Conservation (phyloP, 1,140 invertebrate species). For the Dysdera silvatica region DNA sequence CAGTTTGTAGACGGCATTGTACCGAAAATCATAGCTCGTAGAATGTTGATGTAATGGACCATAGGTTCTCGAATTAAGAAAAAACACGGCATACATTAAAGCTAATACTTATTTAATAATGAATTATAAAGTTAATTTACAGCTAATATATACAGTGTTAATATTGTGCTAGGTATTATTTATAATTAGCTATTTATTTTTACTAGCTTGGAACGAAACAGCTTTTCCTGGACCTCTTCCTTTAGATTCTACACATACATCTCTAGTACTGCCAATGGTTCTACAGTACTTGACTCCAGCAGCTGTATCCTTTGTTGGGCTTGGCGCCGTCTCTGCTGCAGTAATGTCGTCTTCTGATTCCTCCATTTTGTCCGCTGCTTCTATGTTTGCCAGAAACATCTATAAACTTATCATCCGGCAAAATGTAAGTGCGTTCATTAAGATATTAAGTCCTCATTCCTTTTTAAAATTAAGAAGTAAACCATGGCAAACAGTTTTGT, state of each 20-base stretch:
- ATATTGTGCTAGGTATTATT: too few relatives aligned
- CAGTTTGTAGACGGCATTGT: too few relatives aligned
- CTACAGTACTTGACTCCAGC: conserved; percentile 86
- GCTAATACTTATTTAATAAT: too few relatives aligned
- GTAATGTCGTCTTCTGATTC: conserved; percentile 99
- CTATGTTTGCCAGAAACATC: conserved; percentile 97
- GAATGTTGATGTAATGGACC: too few relatives aligned
- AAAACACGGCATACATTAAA: too few relatives aligned
- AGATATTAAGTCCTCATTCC: too few relatives aligned
- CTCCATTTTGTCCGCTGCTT: conserved; percentile 89
- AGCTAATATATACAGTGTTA: too few relatives aligned
- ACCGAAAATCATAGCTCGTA: too few relatives aligned
- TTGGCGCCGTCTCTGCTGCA: conserved; percentile 95
- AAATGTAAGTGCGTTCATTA: conserved; percentile 52
- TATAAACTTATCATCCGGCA: conserved; percentile 94
- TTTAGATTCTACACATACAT: conserved; percentile 65
- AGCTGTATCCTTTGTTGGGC: conserved; percentile 89
- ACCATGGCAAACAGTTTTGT: too few relatives aligned
- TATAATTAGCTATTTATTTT: not conserved
- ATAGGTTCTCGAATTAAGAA: too few relatives aligned
- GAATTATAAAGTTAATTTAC: too few relatives aligned
- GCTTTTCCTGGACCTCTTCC: conserved; percentile 59
- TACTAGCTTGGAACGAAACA: conserved; percentile 85
- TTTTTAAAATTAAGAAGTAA: too few relatives aligned
- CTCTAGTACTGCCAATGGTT: conserved; percentile 93